phyloP scores from a whole-genome alignment of 2,113 vertebrate genomes.

The Notarius lentiginosus region DNA sequence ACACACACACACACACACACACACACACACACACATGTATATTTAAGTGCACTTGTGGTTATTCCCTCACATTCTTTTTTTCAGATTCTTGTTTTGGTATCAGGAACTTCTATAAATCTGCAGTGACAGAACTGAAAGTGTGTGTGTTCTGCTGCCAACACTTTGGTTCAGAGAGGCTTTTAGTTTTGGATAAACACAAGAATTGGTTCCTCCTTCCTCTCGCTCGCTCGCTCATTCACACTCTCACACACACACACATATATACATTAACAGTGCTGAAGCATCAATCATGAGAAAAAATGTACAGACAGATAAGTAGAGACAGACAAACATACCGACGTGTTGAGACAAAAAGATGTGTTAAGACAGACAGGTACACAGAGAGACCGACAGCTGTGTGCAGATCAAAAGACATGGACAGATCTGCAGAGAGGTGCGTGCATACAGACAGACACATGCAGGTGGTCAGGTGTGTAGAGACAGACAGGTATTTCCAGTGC shows the following conservation, averaged over 20 bases:
- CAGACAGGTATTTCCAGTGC: background rate
- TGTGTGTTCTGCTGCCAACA: background rate
- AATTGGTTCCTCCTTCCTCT: background rate
- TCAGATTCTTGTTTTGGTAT: background rate
- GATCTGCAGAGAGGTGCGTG: background rate
- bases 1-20: background rate
- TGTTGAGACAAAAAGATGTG: background rate
- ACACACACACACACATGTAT: background rate
- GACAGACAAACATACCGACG: background rate
- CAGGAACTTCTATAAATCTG: background rate
- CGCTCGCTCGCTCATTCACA: too few species aligned
- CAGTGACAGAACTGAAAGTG: background rate
- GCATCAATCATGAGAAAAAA: background rate
- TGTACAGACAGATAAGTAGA: background rate
- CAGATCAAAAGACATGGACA: too few species aligned
- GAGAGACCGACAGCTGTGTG: background rate
- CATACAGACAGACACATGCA: background rate
- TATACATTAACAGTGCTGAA: background rate
- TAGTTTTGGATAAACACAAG: background rate
- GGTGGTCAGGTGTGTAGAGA: background rate
- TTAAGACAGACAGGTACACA: background rate
- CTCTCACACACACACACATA: background rate
- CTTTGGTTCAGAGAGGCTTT: background rate
- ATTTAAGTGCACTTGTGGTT: slow-evolving; percentile 5
- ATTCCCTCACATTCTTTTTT: slow-evolving; percentile 6